Conservation (phyloP, 2,888 invertebrate species). For the Trypoxylon attenuatum region DNA sequence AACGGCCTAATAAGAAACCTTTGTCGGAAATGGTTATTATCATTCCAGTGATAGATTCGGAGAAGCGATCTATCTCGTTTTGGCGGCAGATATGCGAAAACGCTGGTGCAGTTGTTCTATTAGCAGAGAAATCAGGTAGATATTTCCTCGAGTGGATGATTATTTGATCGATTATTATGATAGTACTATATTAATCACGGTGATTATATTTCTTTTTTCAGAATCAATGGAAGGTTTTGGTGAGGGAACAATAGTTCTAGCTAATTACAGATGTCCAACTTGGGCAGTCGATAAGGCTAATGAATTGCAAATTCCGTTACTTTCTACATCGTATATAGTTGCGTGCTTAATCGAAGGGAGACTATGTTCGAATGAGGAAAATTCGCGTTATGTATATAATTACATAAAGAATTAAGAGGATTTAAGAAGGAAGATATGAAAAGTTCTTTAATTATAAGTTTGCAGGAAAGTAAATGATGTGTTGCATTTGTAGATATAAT, state of each 20-base stretch:
- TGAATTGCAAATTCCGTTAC: conserved; percentile 79
- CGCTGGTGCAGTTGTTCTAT: conserved; percentile 74
- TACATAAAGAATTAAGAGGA: conserved; percentile 58
- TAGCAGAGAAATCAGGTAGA: conserved; percentile 60
- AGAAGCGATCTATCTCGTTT: conserved; percentile 77
- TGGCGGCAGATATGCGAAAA: conserved; percentile 80
- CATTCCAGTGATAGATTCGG: conserved; percentile 66
- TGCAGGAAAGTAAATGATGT: conserved; percentile 12
- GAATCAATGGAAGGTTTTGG: conserved; percentile 57
- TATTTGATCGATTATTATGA: neutral
- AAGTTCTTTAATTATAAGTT: conserved; percentile 8
- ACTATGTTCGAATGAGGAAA: conserved; percentile 75
- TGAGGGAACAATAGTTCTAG: conserved; percentile 76
- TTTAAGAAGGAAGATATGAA: conserved; percentile 10
- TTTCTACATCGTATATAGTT: conserved; percentile 82
- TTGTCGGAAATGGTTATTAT: conserved; percentile 61
- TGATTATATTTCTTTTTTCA: conserved; percentile 29
- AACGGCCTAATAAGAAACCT: conserved; percentile 62
- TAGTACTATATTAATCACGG: too few species aligned
- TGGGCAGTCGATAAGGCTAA: conserved; percentile 76
- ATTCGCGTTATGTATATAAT: conserved; percentile 77
- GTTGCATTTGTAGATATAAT: conserved; percentile 10
- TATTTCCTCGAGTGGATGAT: neutral
- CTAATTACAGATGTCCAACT: conserved; percentile 79
- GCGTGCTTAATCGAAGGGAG: conserved; percentile 82